These are phyloP conservation scores for Drosophila koepferae DNA, from an alignment of 2,888 invertebrate genomes.

Conservation along the genomic window DNA sequence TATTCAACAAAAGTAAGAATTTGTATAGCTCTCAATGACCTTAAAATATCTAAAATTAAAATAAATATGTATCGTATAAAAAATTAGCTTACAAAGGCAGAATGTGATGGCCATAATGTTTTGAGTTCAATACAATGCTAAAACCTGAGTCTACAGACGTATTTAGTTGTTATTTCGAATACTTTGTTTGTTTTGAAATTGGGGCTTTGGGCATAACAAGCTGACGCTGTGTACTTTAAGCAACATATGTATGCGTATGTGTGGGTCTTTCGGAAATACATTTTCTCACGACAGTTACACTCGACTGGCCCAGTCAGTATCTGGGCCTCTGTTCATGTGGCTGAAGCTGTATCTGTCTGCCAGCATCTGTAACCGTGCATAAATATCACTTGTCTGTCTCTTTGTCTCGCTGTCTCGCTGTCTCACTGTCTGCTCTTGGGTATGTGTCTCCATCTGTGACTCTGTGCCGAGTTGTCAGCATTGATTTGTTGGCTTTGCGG, in stretches of 20 bases:
- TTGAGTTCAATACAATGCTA: neutral
- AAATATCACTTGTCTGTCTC: constrained; percentile 75
- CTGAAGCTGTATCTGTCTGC: constrained; percentile 32
- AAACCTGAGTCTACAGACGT: neutral
- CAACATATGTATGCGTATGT: constrained; percentile 13
- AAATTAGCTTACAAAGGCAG: neutral
- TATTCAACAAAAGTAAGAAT: neutral
- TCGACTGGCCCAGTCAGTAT: constrained; percentile 41
- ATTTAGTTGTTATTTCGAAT: neutral
- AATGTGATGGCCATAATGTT: constrained; percentile 3
- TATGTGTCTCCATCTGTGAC: constrained; percentile 28
- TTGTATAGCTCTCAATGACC: neutral
- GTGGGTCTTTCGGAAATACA: constrained; percentile 62
- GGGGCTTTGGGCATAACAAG: constrained; percentile 31
- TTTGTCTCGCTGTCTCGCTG: constrained; percentile 20
- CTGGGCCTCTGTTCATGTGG: constrained; percentile 24
- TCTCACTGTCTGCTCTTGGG: constrained; percentile 14
- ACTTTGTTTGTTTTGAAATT: constrained; percentile 40
- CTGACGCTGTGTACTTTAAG: constrained; percentile 4
- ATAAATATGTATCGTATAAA: neutral
- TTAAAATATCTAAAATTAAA: neutral
- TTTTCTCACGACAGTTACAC: constrained; percentile 76
- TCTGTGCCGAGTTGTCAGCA: constrained; percentile 70
- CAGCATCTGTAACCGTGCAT: constrained; percentile 67
- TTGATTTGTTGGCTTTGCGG: constrained; percentile 73